Conservation (phyloP, 2,113 vertebrate species). For the human (Homo sapiens) region GRCh38 chr5:88767501-88768000, state of each 20-base stretch:
- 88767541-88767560: conserved; percentile 38
- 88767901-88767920: background rate
- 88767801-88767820: background rate
- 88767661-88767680: background rate
- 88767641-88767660: background rate
- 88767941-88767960: background rate
- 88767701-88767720: background rate
- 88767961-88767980: background rate
- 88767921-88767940: background rate
- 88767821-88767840: background rate
- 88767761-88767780: background rate
- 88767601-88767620: conserved; percentile 18
- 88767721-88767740: background rate
- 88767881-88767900: background rate
- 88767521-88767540: conserved; percentile 36
- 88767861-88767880: background rate
- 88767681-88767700: conserved; percentile 29
- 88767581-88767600: conserved; percentile 7
- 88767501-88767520: conserved; percentile 41
- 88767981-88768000: background rate
- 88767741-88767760: background rate
- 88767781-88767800: background rate
- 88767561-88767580: background rate
- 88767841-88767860: background rate
- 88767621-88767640: background rate